These are phyloP conservation scores for Myiothlypis chrysogaster DNA, from an alignment of 2,797 vertebrate species.

Conservation along the genomic window DNA sequence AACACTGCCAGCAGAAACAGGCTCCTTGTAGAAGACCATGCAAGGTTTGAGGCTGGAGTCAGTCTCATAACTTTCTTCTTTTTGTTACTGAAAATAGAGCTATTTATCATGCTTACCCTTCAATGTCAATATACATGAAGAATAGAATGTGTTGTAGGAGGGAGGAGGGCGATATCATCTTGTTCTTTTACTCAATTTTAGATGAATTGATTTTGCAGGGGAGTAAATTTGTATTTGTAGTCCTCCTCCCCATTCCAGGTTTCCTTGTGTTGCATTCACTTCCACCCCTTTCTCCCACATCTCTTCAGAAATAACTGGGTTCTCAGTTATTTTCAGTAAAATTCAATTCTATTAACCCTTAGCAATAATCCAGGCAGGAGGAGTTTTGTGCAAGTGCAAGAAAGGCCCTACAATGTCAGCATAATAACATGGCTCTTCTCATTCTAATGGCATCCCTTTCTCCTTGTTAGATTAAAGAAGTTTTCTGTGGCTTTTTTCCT, in stretches of 20 bases:
- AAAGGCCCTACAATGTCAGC: background rate
- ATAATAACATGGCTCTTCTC: background rate
- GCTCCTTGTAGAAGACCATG: background rate
- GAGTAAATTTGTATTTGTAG: background rate
- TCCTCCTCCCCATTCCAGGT: background rate
- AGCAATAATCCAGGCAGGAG: background rate
- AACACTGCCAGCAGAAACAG: background rate
- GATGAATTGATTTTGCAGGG: background rate
- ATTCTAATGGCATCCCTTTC: background rate
- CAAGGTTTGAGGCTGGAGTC: background rate
- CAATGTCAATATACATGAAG: background rate
- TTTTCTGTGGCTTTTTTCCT: background rate
- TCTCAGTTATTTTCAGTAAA: background rate
- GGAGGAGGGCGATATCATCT: background rate
- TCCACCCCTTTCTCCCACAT: background rate
- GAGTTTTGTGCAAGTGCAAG: background rate
- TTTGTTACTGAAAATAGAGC: background rate
- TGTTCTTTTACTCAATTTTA: constrained; percentile 7
- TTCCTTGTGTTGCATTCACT: background rate
- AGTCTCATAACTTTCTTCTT: background rate
- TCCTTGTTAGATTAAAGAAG: background rate
- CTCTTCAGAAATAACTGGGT: background rate
- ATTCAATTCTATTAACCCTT: background rate
- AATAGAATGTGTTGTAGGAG: background rate
- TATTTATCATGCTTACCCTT: constrained; percentile 2